Conservation (phyloP, 35 echinoderm and acorn worm species). For the Anneissia japonica region DNA sequence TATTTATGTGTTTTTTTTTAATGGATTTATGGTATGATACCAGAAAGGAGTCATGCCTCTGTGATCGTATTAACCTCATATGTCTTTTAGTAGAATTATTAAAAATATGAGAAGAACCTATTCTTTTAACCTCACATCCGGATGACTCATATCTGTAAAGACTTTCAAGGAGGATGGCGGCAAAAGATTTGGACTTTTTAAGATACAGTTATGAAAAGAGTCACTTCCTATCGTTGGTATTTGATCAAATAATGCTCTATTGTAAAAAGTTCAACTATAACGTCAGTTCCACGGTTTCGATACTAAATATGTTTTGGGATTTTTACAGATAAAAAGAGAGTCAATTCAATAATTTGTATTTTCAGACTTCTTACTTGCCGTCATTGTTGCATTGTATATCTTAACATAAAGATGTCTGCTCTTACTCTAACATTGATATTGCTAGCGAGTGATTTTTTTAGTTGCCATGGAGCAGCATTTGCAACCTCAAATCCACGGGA, state of each 20-base stretch:
- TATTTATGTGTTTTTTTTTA: no score
- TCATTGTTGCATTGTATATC: background rate
- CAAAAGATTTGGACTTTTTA: background rate
- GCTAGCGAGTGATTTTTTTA: background rate
- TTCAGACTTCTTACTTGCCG: background rate
- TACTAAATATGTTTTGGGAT: background rate
- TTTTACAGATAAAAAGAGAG: background rate
- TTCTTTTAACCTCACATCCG: background rate
- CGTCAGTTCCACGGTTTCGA: background rate
- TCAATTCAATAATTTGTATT: background rate
- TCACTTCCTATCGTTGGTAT: background rate
- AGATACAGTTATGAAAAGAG: background rate
- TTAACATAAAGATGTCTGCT: background rate
- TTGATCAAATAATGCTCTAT: background rate
- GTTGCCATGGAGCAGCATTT: background rate
- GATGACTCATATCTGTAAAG: background rate
- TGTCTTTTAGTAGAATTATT: no score
- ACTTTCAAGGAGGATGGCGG: background rate
- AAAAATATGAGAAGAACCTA: no score
- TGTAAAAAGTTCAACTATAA: background rate
- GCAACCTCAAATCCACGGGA: background rate
- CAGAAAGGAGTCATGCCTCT: no score
- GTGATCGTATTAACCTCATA: no score
- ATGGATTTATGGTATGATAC: no score
- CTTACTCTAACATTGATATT: background rate